Percentiles rank a stretch among this genome's conserved stretches.
Evolutionary conservation across 2,113 vertebrate genomes (phyloP).

Genomic region (Cololabis saira): DNA sequence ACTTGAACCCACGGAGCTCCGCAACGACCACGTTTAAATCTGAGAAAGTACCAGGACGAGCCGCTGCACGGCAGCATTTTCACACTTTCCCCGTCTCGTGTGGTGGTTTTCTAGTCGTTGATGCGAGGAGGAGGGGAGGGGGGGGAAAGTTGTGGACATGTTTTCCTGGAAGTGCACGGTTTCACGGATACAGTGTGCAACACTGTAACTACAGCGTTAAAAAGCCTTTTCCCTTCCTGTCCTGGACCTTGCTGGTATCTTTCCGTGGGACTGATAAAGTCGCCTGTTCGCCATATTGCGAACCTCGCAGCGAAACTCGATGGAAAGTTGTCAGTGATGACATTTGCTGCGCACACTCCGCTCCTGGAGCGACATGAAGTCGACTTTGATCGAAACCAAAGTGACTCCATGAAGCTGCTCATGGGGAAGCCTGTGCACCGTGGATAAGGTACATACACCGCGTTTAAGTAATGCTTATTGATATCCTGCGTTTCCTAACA

Average conservation of each 20-base stretch:
- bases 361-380: constrained; percentile 74
- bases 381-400: constrained; percentile 77
- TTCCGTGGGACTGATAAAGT: constrained; percentile 25
- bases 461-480: constrained; percentile 21
- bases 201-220: constrained; percentile 21
- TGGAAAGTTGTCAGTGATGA: constrained; percentile 74
- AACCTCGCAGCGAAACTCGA: constrained; percentile 64
- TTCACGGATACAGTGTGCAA: constrained; percentile 51
- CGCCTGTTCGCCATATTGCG: constrained; percentile 64
- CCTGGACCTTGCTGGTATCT: constrained; percentile 38
- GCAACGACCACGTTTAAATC: constrained; percentile 1
- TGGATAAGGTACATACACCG: constrained; percentile 58
- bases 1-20: not conserved
- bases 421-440: constrained; percentile 51
- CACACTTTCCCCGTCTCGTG: constrained; percentile 27
- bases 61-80: constrained; percentile 36
- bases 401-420: constrained; percentile 64
- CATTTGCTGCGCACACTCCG: constrained; percentile 71
- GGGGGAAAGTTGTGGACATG: constrained; percentile 74
- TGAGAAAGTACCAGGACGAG: constrained; percentile 33
- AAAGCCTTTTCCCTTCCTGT: not conserved
- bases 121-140: too few species aligned
- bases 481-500: constrained; percentile 30
- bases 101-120: constrained; percentile 42
- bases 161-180: constrained; percentile 67